These are phyloP conservation scores for Alligator mississippiensis DNA, from an alignment of 2,113 vertebrate species.

Conservation along the genomic window DNA sequence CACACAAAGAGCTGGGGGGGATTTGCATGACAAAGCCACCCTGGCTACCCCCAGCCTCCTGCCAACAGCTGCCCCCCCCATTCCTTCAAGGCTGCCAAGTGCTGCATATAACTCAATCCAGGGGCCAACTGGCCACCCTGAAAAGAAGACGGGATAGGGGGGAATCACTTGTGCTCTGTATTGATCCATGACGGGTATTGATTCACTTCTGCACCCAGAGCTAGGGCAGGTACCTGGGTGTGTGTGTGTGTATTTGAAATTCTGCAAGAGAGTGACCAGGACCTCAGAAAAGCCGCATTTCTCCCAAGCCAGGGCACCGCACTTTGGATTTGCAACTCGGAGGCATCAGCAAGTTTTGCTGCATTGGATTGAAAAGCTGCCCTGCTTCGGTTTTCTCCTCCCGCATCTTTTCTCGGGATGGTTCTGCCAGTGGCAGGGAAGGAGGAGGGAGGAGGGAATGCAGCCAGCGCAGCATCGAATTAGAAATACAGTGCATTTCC, in stretches of 20 bases:
- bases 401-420: background rate
- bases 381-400: slow-evolving; percentile 20
- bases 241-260: background rate
- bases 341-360: background rate
- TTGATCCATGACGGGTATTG: background rate
- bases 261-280: background rate
- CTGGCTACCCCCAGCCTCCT: background rate
- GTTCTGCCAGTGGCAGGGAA: slow-evolving; percentile 30
- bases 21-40: slow-evolving; percentile 10
- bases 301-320: accelerated
- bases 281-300: background rate
- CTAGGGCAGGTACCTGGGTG: background rate
- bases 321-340: background rate
- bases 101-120: background rate
- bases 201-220: background rate
- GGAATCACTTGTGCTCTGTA: background rate
- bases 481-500: background rate
- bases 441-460: slow-evolving; percentile 55
- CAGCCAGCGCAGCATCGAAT: slow-evolving; percentile 46
- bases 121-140: background rate
- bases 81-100: background rate
- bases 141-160: background rate
- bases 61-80: background rate
- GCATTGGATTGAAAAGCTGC: background rate
- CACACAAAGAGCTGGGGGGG: background rate